These are phyloP conservation scores for Himalopsyche anomala DNA, from an alignment of 2,888 invertebrate species.

Conservation along the genomic window DNA sequence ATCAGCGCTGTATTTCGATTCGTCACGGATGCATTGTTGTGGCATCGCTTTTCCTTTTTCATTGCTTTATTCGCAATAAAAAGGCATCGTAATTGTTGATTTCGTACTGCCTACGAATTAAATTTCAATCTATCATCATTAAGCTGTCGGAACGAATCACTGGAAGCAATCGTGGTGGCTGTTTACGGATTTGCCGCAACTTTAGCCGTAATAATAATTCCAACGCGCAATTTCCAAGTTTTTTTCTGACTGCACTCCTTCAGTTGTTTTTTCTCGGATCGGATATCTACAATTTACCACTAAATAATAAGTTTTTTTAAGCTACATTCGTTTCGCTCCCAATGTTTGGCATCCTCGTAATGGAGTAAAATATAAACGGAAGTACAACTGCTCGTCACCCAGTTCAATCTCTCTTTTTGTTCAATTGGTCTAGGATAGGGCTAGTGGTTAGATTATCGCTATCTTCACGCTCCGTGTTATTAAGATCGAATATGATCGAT, in stretches of 20 bases:
- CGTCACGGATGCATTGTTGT: slow-evolving; percentile 21
- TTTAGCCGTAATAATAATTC: background rate
- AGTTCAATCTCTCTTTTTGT: no score
- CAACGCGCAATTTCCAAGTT: background rate
- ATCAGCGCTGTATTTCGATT: slow-evolving; percentile 17
- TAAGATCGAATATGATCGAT: no score
- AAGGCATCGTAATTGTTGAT: slow-evolving; percentile 4
- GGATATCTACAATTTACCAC: no score
- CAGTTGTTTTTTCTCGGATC: background rate
- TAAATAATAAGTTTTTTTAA: no score
- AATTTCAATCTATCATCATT: slow-evolving; percentile 38
- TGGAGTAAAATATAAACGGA: no score
- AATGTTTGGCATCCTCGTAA: no score
- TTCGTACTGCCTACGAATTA: slow-evolving; percentile 1
- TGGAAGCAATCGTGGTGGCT: background rate
- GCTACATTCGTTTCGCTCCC: no score
- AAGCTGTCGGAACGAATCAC: slow-evolving; percentile 20
- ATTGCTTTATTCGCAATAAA: background rate
- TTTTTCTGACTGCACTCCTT: background rate
- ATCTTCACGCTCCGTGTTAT: no score
- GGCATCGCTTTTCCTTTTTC: background rate
- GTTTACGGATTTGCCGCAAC: slow-evolving; percentile 3
- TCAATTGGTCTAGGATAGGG: no score
- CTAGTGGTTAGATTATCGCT: no score
- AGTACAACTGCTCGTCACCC: no score